Conservation (phyloP, 2,888 invertebrate species). For the Bibio marci region DNA sequence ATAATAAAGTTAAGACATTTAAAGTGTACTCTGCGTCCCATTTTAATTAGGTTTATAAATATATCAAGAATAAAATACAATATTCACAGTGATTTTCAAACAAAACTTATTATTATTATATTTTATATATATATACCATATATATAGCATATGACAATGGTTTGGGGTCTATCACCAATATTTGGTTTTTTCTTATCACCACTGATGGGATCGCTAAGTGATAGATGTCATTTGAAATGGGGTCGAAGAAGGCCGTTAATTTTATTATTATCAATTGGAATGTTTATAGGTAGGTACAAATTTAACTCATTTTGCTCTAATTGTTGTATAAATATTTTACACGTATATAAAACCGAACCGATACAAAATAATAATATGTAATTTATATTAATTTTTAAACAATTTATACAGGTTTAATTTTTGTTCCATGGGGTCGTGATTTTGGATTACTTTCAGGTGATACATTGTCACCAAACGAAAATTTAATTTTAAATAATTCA, state of each 20-base stretch:
- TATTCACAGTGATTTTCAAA: too few relatives aligned
- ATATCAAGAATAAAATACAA: too few relatives aligned
- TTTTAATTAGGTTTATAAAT: too few relatives aligned
- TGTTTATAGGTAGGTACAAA: constrained; percentile 27
- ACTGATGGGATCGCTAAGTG: constrained; percentile 38
- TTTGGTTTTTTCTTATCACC: constrained; percentile 29
- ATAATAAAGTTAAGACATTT: too few relatives aligned
- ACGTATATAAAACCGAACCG: too few relatives aligned
- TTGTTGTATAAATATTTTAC: background rate
- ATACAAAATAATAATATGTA: too few relatives aligned
- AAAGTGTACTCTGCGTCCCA: too few relatives aligned
- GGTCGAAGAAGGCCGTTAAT: constrained; percentile 44
- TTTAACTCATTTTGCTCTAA: background rate
- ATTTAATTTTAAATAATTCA: too few relatives aligned
- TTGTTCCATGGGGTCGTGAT: constrained; percentile 40
- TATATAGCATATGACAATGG: constrained; percentile 34
- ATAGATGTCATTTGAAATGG: constrained; percentile 35
- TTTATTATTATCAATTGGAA: constrained; percentile 36
- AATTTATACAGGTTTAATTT: constrained; percentile 26
- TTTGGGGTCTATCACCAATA: constrained; percentile 29
- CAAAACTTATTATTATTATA: too few relatives aligned
- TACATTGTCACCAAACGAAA: constrained; percentile 6
- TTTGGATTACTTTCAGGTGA: constrained; percentile 36
- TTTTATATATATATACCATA: too few relatives aligned
- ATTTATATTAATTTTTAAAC: background rate